A percentile compares a stretch with the other conserved stretches of the same genome.
Conservation (phyloP, 2,888 invertebrate species). For the Herminia tarsipennalis region DNA sequence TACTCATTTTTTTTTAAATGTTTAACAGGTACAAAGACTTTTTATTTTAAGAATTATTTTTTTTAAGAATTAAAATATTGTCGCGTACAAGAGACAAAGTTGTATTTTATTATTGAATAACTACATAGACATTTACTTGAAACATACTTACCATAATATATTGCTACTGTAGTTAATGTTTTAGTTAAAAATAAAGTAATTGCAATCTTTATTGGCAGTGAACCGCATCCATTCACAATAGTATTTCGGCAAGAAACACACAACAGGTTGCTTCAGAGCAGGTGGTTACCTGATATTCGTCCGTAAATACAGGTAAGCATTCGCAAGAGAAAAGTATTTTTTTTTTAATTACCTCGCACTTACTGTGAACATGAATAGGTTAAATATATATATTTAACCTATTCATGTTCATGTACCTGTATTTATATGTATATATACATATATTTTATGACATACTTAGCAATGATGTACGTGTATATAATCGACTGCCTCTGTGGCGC, state of each 20-base stretch:
- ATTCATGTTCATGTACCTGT: constrained; percentile 12
- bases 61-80: too few species aligned
- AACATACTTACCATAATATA: too few species aligned
- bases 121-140: too few species aligned
- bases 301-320: constrained; percentile 12
- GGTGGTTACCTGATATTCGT: not conserved
- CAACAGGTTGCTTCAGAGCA: not conserved
- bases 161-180: too few species aligned
- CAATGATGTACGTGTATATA: constrained; percentile 19
- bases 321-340: constrained; percentile 3
- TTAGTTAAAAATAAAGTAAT: too few species aligned
- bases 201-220: too few species aligned
- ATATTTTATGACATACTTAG: constrained; percentile 25
- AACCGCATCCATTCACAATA: not conserved
- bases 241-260: not conserved
- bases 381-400: constrained; percentile 25
- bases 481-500: constrained; percentile 4
- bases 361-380: constrained; percentile 11
- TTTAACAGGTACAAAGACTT: too few species aligned
- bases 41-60: too few species aligned
- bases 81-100: too few species aligned
- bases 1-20: too few species aligned
- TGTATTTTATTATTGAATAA: too few species aligned
- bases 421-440: too few species aligned
- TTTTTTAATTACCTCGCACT: constrained; percentile 20